phyloP scores from a whole-genome alignment of 2,113 vertebrate genomes.

The Neoarius graeffei region DNA sequence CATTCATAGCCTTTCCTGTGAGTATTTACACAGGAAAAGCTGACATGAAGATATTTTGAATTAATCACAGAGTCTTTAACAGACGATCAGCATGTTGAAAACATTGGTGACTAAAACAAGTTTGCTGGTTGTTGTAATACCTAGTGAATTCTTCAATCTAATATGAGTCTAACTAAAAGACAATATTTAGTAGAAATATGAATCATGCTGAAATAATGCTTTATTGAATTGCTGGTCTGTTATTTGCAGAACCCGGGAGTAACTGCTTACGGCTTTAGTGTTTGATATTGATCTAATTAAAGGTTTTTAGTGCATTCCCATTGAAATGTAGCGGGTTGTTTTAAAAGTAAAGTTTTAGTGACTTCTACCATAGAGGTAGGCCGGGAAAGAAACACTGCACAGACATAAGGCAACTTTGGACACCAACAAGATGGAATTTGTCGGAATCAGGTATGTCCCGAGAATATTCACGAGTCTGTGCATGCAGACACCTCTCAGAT shows the following conservation, averaged over 20 bases:
- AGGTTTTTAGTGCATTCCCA: background rate
- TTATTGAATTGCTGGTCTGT: background rate
- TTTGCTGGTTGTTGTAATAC: background rate
- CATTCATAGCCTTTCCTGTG: background rate
- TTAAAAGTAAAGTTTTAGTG: background rate
- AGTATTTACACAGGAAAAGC: background rate
- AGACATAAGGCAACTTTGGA: background rate
- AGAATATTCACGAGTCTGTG: background rate
- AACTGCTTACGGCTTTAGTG: background rate
- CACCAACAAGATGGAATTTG: background rate
- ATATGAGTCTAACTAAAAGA: background rate
- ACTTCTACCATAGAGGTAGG: background rate
- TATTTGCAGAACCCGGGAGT: background rate
- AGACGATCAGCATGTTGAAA: background rate
- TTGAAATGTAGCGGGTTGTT: background rate
- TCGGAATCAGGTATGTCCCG: background rate
- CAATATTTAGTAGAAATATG: background rate
- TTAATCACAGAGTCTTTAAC: background rate
- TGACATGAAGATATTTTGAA: background rate
- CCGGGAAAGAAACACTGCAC: background rate
- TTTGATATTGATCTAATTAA: background rate
- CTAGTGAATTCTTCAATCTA: background rate
- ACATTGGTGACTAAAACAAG: no score
- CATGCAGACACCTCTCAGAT: background rate
- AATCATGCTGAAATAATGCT: background rate